These are phyloP conservation scores for Hippasteria phrygiana DNA, from an alignment of 53 echinoderm and acorn worm genomes.

Conservation along the genomic window DNA sequence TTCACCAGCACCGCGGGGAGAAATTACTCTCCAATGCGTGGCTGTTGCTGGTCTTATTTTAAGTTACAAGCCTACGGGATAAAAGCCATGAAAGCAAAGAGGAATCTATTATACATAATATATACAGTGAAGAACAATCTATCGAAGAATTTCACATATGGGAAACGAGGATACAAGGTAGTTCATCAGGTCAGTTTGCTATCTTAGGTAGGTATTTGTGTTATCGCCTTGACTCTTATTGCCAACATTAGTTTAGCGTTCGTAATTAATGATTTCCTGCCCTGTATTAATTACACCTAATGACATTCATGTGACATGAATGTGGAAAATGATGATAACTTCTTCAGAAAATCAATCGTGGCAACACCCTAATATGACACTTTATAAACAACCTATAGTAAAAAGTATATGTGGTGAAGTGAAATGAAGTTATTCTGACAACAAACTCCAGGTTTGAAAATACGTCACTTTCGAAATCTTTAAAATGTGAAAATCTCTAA, in stretches of 20 bases:
- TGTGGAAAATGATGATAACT: no score
- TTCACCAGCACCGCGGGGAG: conserved; percentile 44
- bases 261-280: no score
- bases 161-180: not conserved
- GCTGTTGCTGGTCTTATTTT: conserved; percentile 49
- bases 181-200: conserved; percentile 10
- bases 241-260: no score
- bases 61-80: conserved; percentile 55
- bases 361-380: no score
- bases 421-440: no score
- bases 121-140: not conserved
- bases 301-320: no score
- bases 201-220: conserved; percentile 16
- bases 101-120: not conserved
- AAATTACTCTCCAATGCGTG: conserved; percentile 22
- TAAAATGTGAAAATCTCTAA: not conserved
- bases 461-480: no score
- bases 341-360: no score
- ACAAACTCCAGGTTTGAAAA: no score
- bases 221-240: not conserved
- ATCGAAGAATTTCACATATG: not conserved
- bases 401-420: no score
- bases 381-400: no score
- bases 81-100: conserved; percentile 43
- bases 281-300: no score